These are phyloP conservation scores for Chaetodon trifascialis DNA, from an alignment of 2,113 vertebrate species.

Conservation along the genomic window DNA sequence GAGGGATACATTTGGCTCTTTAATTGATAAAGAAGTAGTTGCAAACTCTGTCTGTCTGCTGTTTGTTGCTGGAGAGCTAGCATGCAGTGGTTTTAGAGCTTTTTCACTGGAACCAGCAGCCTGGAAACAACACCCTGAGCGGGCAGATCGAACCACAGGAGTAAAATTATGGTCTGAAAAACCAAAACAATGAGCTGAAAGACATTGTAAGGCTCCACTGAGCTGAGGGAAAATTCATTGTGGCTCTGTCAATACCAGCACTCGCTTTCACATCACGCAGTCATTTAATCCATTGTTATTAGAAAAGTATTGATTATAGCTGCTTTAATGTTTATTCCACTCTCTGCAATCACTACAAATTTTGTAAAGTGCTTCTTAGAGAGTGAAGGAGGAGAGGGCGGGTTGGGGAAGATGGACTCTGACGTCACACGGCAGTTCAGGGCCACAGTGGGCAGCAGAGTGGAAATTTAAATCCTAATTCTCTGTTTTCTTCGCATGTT, in stretches of 20 bases:
- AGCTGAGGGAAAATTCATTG: neutral
- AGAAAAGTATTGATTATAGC: neutral
- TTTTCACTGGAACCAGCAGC: neutral
- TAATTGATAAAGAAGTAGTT: neutral
- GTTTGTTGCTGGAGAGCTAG: conserved; percentile 3
- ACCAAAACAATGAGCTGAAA: neutral
- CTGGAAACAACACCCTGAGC: no score
- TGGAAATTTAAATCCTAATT: neutral
- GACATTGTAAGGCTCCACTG: neutral
- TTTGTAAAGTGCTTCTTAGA: neutral
- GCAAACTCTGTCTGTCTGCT: neutral
- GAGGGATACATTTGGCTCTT: no score
- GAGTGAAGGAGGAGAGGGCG: neutral
- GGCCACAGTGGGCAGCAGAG: neutral
- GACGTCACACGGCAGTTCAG: neutral
- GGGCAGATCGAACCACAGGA: neutral
- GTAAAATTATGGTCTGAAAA: neutral
- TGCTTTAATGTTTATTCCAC: neutral
- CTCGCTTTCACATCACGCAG: no score
- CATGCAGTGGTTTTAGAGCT: neutral
- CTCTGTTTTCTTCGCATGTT: neutral
- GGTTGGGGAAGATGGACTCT: neutral
- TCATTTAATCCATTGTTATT: neutral
- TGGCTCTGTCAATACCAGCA: neutral
- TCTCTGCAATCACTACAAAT: neutral